Base-by-base conservation (phyloP, 2,888 invertebrate species). In the Megamerina dolium region DNA sequence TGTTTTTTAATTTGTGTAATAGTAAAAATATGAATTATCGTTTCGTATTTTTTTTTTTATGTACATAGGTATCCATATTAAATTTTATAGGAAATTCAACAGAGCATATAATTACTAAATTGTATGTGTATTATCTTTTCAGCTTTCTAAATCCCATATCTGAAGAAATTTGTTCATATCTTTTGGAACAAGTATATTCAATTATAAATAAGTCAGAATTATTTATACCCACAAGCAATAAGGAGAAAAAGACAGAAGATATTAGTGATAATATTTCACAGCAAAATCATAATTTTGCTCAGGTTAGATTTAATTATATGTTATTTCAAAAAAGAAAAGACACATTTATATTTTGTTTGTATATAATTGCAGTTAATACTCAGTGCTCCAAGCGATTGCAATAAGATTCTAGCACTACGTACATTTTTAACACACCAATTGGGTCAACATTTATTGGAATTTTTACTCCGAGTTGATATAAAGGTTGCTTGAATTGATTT, bases 121-220 rank as follows among this genome's bases (percentile, higher is more conserved):
- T n/a, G n/a, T n/a, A n/a, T n/a, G n/a, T n/a, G n/a, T n/a, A n/a
- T n/a, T 37, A 21, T 45, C 10, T 19, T 51, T 54, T 12, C 39
- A 71, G 71, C 38, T 60, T 63, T 45, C 57, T 68, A 14, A 64
- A 63, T 45, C 60, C 62, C n/a, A 57, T 70, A 44, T 60, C 70
- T 10, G 69, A 68, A 36, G 66, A 70, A 42, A 48, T 70, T 14
- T 68, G 66, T 23, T 68, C 64, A 3, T 69, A 63, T 53, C 51
- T 71, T 33, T 49, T 69, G 45, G 63, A 67, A 46, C 59, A 65
- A 43, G 63, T 71, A 6, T 66, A 67, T 52, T 63, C 63, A 43
- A 70, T 70, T 36, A 70, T 70, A 20, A 66, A 66, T 43, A 58
- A 62, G 35, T 67, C 70, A 1, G 57, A 65, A 40, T 56, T 60